phyloP scores from a whole-genome alignment of 2,797 vertebrate species.

The Ptychobarbus kaznakovi region DNA sequence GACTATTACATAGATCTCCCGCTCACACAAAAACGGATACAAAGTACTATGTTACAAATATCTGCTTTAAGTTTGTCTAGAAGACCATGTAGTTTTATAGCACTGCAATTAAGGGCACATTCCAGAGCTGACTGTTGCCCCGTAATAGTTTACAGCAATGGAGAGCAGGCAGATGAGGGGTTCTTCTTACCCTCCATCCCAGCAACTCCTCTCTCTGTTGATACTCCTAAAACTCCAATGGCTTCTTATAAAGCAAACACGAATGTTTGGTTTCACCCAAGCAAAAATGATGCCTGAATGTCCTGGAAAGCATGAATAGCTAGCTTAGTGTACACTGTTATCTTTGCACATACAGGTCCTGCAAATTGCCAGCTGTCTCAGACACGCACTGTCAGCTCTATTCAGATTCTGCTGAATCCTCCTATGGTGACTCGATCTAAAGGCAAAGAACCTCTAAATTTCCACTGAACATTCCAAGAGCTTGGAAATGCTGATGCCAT shows the following conservation, averaged over 20 bases:
- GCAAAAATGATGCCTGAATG: constrained; percentile 49
- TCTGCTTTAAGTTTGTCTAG: constrained; percentile 65
- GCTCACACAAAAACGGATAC: constrained; percentile 32
- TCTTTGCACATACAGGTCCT: constrained; percentile 57
- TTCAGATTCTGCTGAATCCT: constrained; percentile 52
- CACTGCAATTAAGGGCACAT: constrained; percentile 74
- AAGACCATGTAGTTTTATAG: constrained; percentile 73
- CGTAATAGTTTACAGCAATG: constrained; percentile 72
- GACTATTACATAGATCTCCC: constrained; percentile 30
- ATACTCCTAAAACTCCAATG: constrained; percentile 36
- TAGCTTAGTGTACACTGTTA: constrained; percentile 62
- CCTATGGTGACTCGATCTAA: constrained; percentile 28
- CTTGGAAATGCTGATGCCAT: constrained; percentile 8
- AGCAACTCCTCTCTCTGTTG: constrained; percentile 32
- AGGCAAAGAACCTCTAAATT: constrained; percentile 7
- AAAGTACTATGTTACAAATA: constrained; percentile 55
- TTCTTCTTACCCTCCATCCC: constrained; percentile 59
- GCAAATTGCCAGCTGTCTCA: constrained; percentile 63
- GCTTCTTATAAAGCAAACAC: constrained; percentile 42
- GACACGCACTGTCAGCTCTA: constrained; percentile 61
- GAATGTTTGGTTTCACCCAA: constrained; percentile 11
- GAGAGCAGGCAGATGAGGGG: constrained; percentile 59
- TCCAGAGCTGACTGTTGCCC: constrained; percentile 75
- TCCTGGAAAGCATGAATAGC: constrained; percentile 59
- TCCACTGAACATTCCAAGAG: constrained; percentile 16